Evolutionary conservation across 1,140 invertebrate species (phyloP).

Genomic region (Eulimnadia texana): DNA sequence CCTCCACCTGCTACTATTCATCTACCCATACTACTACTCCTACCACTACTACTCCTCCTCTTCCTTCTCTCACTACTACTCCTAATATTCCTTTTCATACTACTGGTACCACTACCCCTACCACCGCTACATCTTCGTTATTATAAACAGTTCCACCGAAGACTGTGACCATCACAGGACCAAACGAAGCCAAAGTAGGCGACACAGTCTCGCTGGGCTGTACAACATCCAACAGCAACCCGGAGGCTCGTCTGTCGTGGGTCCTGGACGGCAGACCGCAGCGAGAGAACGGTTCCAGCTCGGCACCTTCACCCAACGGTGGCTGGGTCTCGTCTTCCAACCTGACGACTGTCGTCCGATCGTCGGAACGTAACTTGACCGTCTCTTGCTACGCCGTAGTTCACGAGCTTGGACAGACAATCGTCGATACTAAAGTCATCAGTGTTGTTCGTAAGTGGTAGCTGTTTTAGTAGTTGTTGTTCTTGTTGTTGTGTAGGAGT

Average conservation of each 20-base stretch:
- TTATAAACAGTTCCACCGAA: constrained; percentile 84
- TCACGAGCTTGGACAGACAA: constrained; percentile 67
- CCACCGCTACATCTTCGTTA: too few species aligned
- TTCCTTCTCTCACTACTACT: too few species aligned
- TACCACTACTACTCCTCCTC: too few species aligned
- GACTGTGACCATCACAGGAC: constrained; percentile 72
- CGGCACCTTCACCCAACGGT: constrained; percentile 32
- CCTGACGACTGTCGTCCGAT: constrained; percentile 65
- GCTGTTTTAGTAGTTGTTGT: too few species aligned
- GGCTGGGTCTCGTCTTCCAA: constrained; percentile 83
- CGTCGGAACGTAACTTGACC: constrained; percentile 56
- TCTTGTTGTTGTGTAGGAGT: background rate
- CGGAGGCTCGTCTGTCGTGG: constrained; percentile 82
- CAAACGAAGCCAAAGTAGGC: constrained; percentile 67
- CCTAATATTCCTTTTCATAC: too few species aligned
- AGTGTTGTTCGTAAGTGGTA: constrained; percentile 80
- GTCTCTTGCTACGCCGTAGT: constrained; percentile 79
- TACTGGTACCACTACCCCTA: too few species aligned
- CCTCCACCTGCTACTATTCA: too few species aligned
- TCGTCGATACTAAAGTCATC: constrained; percentile 72
- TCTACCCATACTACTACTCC: too few species aligned
- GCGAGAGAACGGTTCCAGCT: constrained; percentile 19
- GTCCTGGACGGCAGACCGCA: constrained; percentile 47
- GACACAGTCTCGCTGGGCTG: constrained; percentile 74
- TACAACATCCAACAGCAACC: constrained; percentile 77